Percentiles rank a stretch among this genome's conserved stretches.
phyloP scores from a whole-genome alignment of 2,888 invertebrate species.

The Penaeus monodon region DNA sequence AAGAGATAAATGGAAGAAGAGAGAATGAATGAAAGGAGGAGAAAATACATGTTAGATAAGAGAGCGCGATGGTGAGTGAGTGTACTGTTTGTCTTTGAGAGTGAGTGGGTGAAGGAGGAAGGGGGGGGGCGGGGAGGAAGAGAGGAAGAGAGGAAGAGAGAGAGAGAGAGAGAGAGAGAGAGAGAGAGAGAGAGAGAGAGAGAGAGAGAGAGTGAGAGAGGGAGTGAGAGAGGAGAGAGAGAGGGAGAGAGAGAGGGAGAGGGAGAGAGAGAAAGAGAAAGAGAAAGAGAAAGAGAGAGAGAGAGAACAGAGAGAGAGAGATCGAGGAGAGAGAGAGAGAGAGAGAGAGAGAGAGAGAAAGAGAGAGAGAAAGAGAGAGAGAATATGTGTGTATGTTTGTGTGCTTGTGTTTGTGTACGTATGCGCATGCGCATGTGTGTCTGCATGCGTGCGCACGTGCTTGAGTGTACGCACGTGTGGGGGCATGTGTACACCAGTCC shows the following conservation, averaged over 20 bases:
- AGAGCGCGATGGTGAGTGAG: no score
- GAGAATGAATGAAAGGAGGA: no score
- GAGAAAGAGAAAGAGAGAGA: constrained; percentile 17
- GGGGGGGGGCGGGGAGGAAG: neutral
- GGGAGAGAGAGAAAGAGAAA: neutral
- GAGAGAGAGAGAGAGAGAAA: neutral
- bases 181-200: neutral
- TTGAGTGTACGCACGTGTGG: neutral
- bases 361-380: neutral
- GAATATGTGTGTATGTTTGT: no score
- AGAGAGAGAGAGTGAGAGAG: neutral
- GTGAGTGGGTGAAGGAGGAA: no score
- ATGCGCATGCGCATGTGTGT: neutral
- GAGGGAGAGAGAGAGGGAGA: neutral
- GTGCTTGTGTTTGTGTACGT: no score
- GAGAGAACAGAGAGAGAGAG: neutral
- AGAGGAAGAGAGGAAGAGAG: neutral
- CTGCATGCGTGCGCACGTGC: neutral
- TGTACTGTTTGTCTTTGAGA: no score
- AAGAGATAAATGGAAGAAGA: no score
- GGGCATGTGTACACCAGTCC: neutral
- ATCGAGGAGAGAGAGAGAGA: neutral
- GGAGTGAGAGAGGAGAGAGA: neutral
- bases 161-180: neutral
- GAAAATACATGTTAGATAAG: no score